Conservation (phyloP, 2,797 vertebrate species). For the Periparus ater region DNA sequence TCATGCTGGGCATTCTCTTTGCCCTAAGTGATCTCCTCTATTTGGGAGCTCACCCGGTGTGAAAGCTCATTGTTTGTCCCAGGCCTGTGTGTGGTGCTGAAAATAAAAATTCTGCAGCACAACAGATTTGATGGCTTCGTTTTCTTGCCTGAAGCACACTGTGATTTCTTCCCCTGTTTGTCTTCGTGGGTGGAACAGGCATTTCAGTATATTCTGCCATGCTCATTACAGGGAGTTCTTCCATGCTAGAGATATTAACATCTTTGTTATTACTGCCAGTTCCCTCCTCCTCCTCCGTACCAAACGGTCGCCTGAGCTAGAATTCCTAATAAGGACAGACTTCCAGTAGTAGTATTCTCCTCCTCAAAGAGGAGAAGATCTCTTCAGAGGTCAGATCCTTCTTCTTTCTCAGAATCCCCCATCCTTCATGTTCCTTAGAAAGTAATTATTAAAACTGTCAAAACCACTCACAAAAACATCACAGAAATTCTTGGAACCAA, state of each 20-base stretch:
- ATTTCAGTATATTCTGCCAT: not conserved
- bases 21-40: not conserved
- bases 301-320: not conserved
- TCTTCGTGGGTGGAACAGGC: slow-evolving; percentile 29
- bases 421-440: slow-evolving; percentile 1
- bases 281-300: slow-evolving; percentile 44
- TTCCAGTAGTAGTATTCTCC: slow-evolving; percentile 26
- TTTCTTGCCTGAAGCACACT: slow-evolving; percentile 10
- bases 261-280: slow-evolving; percentile 64
- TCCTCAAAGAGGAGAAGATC: not conserved
- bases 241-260: slow-evolving; percentile 22
- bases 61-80: not conserved
- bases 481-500: not conserved
- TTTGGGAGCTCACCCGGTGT: not conserved
- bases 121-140: not conserved
- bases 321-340: slow-evolving; percentile 24
- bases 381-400: slow-evolving; percentile 18
- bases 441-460: slow-evolving; percentile 2
- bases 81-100: not conserved
- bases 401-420: slow-evolving; percentile 28
- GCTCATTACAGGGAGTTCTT: slow-evolving; percentile 42
- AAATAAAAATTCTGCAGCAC: slow-evolving; percentile 11
- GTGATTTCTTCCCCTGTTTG: slow-evolving; percentile 29
- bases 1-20: not conserved
- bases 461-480: not conserved